These are phyloP conservation scores for Phthorimaea operculella DNA, from an alignment of 1,140 invertebrate genomes.

Conservation along the genomic window DNA sequence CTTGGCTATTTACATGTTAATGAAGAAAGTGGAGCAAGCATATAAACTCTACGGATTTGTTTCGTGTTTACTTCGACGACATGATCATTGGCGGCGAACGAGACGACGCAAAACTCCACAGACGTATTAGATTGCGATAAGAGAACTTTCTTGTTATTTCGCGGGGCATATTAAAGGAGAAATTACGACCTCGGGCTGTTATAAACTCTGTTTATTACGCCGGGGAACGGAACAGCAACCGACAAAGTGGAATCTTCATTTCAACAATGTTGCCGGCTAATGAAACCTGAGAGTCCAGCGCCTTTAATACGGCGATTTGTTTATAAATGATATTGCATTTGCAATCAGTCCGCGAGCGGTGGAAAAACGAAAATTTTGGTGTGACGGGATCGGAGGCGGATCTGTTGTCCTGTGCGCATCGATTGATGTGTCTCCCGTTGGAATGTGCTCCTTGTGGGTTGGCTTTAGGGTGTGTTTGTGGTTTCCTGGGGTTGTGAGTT, in stretches of 20 bases:
- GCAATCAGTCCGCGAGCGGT: constrained; percentile 22
- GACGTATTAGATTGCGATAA: background rate
- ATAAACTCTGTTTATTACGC: constrained; percentile 26
- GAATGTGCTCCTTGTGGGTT: constrained; percentile 23
- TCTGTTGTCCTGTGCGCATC: constrained; percentile 62
- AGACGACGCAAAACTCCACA: background rate
- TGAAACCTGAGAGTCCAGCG: constrained; percentile 33
- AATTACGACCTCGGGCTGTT: constrained; percentile 13
- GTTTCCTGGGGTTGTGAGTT: constrained; percentile 22
- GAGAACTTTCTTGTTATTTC: no score
- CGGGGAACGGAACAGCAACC: constrained; percentile 4
- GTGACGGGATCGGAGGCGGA: constrained; percentile 52
- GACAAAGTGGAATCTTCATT: background rate
- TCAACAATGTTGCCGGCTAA: constrained; percentile 17
- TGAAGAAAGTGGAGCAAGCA: background rate
- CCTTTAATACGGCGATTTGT: constrained; percentile 28
- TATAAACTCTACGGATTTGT: background rate
- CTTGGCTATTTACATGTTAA: background rate
- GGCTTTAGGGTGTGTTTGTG: constrained; percentile 26
- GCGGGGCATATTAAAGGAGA: constrained; percentile 14
- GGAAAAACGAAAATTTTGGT: constrained; percentile 37
- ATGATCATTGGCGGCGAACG: background rate
- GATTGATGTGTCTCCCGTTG: constrained; percentile 37
- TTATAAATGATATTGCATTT: constrained; percentile 38
- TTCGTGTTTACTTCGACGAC: background rate